These are phyloP conservation scores for Euborellia annulipes DNA, from an alignment of 1,140 invertebrate species.

Conservation along the genomic window DNA sequence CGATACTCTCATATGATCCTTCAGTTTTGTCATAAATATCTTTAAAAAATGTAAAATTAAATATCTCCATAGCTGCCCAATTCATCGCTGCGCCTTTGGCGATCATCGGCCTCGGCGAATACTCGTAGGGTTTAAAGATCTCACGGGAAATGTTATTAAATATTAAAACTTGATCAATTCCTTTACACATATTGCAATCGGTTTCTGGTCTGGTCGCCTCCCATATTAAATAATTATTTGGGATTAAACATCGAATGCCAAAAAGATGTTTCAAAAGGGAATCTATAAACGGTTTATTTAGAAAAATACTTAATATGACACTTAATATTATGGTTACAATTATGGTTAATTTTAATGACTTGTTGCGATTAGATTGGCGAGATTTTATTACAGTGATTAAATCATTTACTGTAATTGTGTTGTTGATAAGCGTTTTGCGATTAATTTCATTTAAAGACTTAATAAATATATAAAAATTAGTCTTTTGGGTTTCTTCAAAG, in stretches of 20 bases:
- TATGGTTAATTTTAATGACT: no score
- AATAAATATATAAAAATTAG: no score
- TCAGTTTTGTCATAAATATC: conserved; percentile 48
- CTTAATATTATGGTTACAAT: no score
- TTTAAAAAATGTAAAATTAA: conserved; percentile 62
- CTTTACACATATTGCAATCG: conserved; percentile 56
- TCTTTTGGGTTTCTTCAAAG: no score
- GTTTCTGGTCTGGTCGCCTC: conserved; percentile 69
- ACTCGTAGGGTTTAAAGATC: conserved; percentile 52
- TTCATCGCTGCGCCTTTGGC: conserved; percentile 55
- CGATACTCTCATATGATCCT: conserved; percentile 46
- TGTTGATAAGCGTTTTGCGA: no score
- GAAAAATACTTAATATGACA: conserved; percentile 11
- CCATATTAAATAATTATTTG: conserved; percentile 70
- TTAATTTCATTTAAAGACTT: no score
- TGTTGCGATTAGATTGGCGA: no score
- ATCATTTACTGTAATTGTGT: no score
- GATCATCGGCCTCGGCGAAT: conserved; percentile 64
- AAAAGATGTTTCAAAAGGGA: conserved; percentile 17
- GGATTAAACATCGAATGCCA: conserved; percentile 49
- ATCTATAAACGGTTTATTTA: conserved; percentile 4
- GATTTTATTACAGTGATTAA: no score
- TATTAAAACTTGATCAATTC: conserved; percentile 40
- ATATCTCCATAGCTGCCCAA: conserved; percentile 58
- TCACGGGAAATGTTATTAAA: conserved; percentile 45